These are phyloP conservation scores for Nothocercus nigrocapillus DNA, from an alignment of 2,113 vertebrate species.

Conservation along the genomic window DNA sequence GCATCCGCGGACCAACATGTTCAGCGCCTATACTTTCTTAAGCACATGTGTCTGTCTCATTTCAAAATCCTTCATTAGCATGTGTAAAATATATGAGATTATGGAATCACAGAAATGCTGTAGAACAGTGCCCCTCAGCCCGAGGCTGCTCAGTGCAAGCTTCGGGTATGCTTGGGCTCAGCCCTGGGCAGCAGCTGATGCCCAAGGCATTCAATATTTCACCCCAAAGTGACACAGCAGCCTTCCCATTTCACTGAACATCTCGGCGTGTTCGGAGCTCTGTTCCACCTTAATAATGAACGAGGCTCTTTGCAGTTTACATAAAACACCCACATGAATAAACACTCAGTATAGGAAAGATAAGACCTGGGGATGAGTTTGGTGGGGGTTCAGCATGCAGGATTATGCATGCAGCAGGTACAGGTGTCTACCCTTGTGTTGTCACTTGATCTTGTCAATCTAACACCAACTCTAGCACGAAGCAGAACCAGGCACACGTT, in stretches of 20 bases:
- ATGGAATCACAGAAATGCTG: neutral
- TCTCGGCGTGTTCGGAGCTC: neutral
- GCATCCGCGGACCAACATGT: neutral
- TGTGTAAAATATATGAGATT: neutral
- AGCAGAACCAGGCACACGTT: neutral
- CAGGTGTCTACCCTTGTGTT: neutral
- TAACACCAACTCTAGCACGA: neutral
- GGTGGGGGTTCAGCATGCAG: slow-evolving; percentile 2
- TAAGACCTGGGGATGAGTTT: slow-evolving; percentile 39
- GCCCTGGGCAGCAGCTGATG: neutral
- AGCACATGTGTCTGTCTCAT: neutral
- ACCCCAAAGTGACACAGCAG: neutral
- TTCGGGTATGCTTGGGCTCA: neutral
- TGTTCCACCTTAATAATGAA: slow-evolving; percentile 19
- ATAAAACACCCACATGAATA: slow-evolving; percentile 4
- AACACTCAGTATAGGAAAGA: slow-evolving; percentile 33
- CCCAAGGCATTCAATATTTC: neutral
- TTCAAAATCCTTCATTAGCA: neutral
- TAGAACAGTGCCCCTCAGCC: neutral
- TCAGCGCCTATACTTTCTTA: neutral
- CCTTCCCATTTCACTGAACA: neutral
- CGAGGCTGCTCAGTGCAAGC: neutral
- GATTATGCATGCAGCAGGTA: slow-evolving; percentile 6
- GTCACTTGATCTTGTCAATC: slow-evolving; percentile 35
- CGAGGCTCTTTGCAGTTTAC: no score